Percentiles rank a stretch among this genome's conserved stretches.
phyloP scores from a whole-genome alignment of 2,113 vertebrate species.

The Rhinolophus ferrumequinum region DNA sequence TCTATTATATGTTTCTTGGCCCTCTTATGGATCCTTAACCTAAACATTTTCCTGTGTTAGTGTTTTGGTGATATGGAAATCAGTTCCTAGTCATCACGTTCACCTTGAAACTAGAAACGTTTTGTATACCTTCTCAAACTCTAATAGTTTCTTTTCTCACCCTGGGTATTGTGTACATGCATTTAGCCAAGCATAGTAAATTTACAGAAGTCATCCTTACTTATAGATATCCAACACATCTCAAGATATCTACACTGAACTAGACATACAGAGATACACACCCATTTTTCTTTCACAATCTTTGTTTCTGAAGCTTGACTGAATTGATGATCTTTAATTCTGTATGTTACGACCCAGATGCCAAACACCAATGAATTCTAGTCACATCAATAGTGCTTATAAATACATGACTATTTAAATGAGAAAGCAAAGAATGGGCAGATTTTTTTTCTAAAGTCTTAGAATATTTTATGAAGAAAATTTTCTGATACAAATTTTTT shows the following conservation, averaged over 20 bases:
- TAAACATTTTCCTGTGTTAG: neutral
- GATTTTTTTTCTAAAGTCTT: neutral
- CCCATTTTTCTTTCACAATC: neutral
- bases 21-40: neutral
- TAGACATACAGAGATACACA: neutral
- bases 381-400: neutral
- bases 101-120: neutral
- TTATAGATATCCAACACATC: neutral
- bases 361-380: neutral
- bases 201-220: neutral
- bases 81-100: neutral
- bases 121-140: neutral
- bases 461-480: neutral
- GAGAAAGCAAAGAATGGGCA: neutral
- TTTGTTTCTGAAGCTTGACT: slow-evolving; percentile 2
- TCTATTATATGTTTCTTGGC: neutral
- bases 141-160: neutral
- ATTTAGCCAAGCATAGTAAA: neutral
- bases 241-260: neutral
- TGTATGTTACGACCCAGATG: neutral
- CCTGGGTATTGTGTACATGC: neutral
- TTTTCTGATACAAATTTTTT: neutral
- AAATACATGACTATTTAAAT: neutral
- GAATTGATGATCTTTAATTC: neutral
- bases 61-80: neutral